Evolutionary conservation across 2,113 vertebrate species (phyloP), one percentile per base, ranked within the genome.

Genomic region (Lasiurus cinereus): DNA sequence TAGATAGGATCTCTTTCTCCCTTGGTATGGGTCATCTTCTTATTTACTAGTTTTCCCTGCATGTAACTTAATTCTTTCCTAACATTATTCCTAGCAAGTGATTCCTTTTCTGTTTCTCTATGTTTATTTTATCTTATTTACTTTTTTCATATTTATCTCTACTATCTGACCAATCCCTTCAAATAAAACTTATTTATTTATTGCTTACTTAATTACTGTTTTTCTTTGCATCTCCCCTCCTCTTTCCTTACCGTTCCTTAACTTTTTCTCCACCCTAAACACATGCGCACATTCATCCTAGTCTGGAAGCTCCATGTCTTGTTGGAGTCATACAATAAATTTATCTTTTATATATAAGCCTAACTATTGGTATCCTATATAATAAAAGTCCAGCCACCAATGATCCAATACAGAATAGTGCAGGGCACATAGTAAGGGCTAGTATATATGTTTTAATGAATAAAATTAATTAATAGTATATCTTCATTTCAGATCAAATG

Each of bases 31-130:
- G 18, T 79, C 50, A 85, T 70, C 29, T 80, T 82, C 29, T 43
- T 72, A 83, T 76, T 52, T 84, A 64, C 29, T 78, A 59, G 24
- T 84, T 78, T 85, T 90, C 43, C 27, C 39, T 78, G n/a, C 21
- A 52, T 39, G 72, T 72, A 72, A 94, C 43, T 62, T 85, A 79
- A 85, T 85, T 70, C n/a, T 83, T 76, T 69, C 48, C 39, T 90
- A 69, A 24, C 56, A 29, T 94, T 83, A 29, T 94, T 83, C 48
- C 36, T 46, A 76, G 46, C 2, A 46, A 77, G 22, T 3, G 67
- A 22, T 77, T 62, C 15, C 24, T 48, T 74, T 76, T 19, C 67
- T 91, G 46, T 54, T 87, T 82, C 31, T 14, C 50, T 74, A 48
- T 7, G 52, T 56, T 59, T 77, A 70, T 62, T 79, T 39, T 54